phyloP scores from a whole-genome alignment of 2,888 invertebrate genomes.

The Scaptomyza flava region DNA sequence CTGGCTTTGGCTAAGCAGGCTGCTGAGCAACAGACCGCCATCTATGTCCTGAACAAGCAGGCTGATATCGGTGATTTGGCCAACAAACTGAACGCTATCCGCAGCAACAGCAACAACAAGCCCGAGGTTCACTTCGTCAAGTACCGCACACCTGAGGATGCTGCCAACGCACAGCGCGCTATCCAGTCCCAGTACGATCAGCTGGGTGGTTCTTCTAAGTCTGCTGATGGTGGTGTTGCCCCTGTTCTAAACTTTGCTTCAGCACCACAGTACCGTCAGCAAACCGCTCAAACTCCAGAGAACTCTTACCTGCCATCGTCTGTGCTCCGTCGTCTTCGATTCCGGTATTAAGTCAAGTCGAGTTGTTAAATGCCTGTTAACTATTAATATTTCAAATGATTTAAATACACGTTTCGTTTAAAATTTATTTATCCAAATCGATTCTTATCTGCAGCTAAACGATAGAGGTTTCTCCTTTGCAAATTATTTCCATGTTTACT shows the following conservation, averaged over 20 bases:
- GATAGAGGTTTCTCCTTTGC: conserved; percentile 10
- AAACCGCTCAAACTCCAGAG: conserved; percentile 57
- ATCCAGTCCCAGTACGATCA: conserved; percentile 81
- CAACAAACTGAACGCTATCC: conserved; percentile 69
- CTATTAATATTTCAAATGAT: conserved; percentile 54
- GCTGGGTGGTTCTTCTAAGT: conserved; percentile 60
- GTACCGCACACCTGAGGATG: conserved; percentile 82
- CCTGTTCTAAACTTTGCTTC: conserved; percentile 77
- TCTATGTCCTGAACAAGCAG: conserved; percentile 82
- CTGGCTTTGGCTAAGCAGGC: conserved; percentile 81
- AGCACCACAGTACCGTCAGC: conserved; percentile 55
- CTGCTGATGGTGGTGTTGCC: conserved; percentile 68
- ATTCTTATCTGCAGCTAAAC: conserved; percentile 1
- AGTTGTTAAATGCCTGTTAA: conserved; percentile 67
- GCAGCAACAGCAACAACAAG: conserved; percentile 74
- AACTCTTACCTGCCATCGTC: conserved; percentile 78
- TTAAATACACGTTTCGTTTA: not conserved
- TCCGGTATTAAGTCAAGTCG: conserved; percentile 51
- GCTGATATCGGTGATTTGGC: conserved; percentile 75
- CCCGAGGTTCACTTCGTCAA: conserved; percentile 83
- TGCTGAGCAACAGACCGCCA: conserved; percentile 82
- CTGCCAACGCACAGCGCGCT: conserved; percentile 77
- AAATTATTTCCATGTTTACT: conserved; percentile 21
- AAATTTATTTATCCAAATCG: not conserved
- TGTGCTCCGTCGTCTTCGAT: conserved; percentile 73